Evolutionary conservation across 2,888 invertebrate genomes (phyloP), one percentile per base, ranked within the genome.

Genomic region (Thyatira batis): DNA sequence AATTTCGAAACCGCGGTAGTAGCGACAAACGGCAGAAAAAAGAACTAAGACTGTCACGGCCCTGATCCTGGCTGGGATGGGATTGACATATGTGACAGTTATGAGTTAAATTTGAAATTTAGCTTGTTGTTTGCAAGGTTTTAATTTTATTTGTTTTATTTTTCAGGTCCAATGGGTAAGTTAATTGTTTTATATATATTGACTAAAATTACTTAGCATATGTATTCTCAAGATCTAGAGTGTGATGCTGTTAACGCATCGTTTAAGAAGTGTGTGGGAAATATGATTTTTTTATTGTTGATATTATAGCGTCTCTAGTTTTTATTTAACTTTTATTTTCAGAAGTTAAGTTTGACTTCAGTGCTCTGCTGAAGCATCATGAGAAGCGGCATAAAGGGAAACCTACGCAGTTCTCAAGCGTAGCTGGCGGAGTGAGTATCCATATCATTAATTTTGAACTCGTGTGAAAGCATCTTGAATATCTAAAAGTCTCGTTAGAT

Each of bases 301-400:
- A 11, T 20, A 45, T 3, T 39, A 25, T 33, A 33, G n/a, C n/a
- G 13, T 23, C 43, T n/a, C 17, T 10, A 13, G 13, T 11, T 11
- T 9, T n/a, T 1, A 23, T n/a, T n/a, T n/a, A n/a, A n/a, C n/a
- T 13, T 27, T 8, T 20, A 9, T 27, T 87, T 88, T 53, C 78
- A 89, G 89, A 88, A 62, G 82, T 71, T 45, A 82, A 79, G 57
- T 89, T 87, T 59, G 84, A 89, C 60, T 79, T 89, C 27, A 76
- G 71, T n/a, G 76, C 76, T 45, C 58, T 89, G 44, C 55, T 88
- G 67, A 80, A 78, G 60, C 77, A 80, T 20, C 79, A 85, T 64
- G 77, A 76, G 56, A 86, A 84, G 68, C 80, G 82, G 53, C 87
- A 89, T 63, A 89, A 89, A 75, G 60, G 57, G 45, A 89, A 81